Base-by-base conservation (phyloP, 2,888 invertebrate species). In the Smittia sp. region DNA sequence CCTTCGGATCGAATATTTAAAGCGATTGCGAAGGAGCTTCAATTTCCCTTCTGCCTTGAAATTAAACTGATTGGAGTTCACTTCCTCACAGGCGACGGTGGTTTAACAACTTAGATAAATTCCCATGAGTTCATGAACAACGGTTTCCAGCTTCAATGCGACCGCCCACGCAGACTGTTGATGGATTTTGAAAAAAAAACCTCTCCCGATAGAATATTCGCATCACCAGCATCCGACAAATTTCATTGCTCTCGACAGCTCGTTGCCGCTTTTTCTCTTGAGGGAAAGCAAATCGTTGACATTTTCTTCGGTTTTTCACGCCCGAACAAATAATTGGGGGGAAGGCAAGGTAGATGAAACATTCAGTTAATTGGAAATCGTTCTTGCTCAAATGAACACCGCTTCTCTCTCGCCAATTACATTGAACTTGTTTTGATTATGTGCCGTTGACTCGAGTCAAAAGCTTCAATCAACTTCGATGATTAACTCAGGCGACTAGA, bases 151-250 rank as follows among this genome's bases (percentile, higher is more conserved):
- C n/a, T n/a, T n/a, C n/a, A n/a, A n/a, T n/a, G n/a, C n/a, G n/a
- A n/a, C 18, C 58, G 22, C 58, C 18, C 58, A 58, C 58, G 22
- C 58, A 58, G n/a, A 58, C 22, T 4, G 7, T 58, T n/a, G 46
- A 58, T 58, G 58, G 58, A 58, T 58, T 58, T 58, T n/a, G n/a
- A n/a, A n/a, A 22, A 58, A 58, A 58, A 22, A 22, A 9, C 15
- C n/a, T 58, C 18, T 58, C 9, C n/a, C 58, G 11, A 58, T 22
- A 58, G 22, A 58, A 13, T 58, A 4, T 22, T 58, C 22, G n/a
- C 58, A 58, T 58, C 58, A 58, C 9, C 58, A 58, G 11, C 58
- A 58, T 58, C 58, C 46, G 15, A 46, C 46, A 22, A 58, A 58
- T 22, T 15, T 58, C 22, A 22, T 58, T 58, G 58, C 18, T 58